Conservation (phyloP, 2,797 vertebrate genomes). For the Falco biarmicus region DNA sequence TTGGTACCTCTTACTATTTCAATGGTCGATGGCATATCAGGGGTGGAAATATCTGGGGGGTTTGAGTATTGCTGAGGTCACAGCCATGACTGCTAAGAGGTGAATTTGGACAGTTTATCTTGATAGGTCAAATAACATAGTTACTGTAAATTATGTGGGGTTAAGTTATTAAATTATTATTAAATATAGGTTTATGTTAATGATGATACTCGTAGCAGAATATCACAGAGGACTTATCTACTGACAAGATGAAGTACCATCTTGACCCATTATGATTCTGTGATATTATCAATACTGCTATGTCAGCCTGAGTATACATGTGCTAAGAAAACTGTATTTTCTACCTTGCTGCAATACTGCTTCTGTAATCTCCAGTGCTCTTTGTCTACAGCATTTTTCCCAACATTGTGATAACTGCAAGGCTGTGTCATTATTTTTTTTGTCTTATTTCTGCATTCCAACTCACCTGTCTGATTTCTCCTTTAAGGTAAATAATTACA, state of each 20-base stretch:
- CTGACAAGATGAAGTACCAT: background rate
- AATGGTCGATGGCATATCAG: background rate
- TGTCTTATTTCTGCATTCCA: background rate
- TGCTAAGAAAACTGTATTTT: background rate
- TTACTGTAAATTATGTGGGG: background rate
- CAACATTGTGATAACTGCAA: background rate
- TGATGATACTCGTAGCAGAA: background rate
- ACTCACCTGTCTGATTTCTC: conserved; percentile 9
- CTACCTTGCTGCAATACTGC: background rate
- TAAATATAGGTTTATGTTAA: background rate
- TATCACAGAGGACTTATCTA: background rate
- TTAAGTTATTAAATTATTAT: background rate
- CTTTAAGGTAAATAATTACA: conserved; percentile 94
- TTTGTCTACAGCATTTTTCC: background rate
- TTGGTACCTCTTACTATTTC: background rate
- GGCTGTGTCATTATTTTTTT: background rate
- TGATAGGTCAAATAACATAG: background rate
- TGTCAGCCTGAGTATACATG: background rate
- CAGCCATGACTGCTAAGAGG: background rate
- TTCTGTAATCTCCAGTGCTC: background rate
- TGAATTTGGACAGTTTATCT: background rate
- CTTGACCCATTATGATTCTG: background rate
- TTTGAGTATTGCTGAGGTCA: background rate
- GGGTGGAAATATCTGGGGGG: background rate
- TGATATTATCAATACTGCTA: background rate